phyloP scores from a whole-genome alignment of 1,140 invertebrate species.

The Zaprionus camerounensis region DNA sequence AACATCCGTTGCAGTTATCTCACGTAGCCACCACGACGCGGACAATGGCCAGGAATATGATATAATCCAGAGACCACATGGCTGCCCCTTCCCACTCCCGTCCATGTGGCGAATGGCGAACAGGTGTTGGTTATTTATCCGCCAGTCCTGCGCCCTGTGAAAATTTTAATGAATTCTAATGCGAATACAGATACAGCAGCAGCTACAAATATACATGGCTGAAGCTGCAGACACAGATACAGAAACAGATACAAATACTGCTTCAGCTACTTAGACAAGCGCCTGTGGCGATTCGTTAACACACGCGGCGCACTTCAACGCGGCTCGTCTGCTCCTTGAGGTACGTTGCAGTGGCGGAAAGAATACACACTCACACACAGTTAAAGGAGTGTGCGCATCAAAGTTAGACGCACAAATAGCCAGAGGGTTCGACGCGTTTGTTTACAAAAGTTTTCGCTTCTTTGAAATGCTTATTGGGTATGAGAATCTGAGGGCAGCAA shows the following conservation, averaged over 20 bases:
- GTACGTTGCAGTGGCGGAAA: constrained; percentile 21
- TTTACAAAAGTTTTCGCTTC: constrained; percentile 32
- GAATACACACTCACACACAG: background rate
- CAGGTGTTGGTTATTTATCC: constrained; percentile 64
- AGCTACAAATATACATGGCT: background rate
- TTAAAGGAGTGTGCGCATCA: constrained; percentile 9
- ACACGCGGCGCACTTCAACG: constrained; percentile 57
- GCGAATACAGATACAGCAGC: constrained; percentile 33
- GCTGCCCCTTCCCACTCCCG: background rate
- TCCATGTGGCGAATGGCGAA: constrained; percentile 13
- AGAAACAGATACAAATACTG: background rate
- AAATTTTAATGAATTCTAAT: constrained; percentile 75
- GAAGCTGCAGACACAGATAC: background rate
- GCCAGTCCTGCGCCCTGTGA: background rate
- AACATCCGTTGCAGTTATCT: constrained; percentile 55
- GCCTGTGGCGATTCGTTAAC: constrained; percentile 63
- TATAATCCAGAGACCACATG: constrained; percentile 23
- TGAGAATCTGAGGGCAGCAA: background rate
- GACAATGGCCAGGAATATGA: constrained; percentile 33
- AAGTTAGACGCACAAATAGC: constrained; percentile 63
- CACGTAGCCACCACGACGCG: constrained; percentile 39
- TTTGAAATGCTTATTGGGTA: constrained; percentile 27
- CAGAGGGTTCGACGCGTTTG: constrained; percentile 36
- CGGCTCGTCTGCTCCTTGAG: constrained; percentile 41
- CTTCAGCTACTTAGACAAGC: constrained; percentile 21